Conservation (phyloP, 2,888 invertebrate genomes). For the Apocheima hispidaria region DNA sequence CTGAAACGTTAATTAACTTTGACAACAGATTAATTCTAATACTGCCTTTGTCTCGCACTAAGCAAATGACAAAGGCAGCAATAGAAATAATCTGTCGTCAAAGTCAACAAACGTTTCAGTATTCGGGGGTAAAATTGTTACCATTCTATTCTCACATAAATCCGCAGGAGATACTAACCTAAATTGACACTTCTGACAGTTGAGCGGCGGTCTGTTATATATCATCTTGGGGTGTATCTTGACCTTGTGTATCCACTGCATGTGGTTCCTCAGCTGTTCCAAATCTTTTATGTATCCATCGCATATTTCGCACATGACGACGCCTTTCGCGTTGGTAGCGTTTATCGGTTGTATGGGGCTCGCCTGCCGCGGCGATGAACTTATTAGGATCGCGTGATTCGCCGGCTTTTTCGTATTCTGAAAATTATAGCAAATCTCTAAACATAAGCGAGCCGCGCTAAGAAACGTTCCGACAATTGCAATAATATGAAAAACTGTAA, state of each 20-base stretch:
- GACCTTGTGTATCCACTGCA: conserved; percentile 99
- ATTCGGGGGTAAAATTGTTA: too few relatives aligned
- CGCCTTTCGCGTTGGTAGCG: conserved; percentile 86
- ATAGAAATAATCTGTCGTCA: too few relatives aligned
- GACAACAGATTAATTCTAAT: too few relatives aligned
- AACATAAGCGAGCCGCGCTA: too few relatives aligned
- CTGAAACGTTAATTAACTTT: too few relatives aligned
- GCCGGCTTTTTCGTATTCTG: conserved; percentile 64
- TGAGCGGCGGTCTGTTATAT: conserved; percentile 96
- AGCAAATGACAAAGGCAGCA: too few relatives aligned
- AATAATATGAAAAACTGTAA: too few relatives aligned
- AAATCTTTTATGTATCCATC: conserved; percentile 98
- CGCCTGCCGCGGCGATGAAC: conserved; percentile 90
- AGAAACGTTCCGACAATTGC: too few relatives aligned
- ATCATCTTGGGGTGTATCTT: conserved; percentile 99
- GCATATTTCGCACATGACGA: conserved; percentile 98
- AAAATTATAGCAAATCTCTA: too few relatives aligned
- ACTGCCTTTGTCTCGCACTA: too few relatives aligned
- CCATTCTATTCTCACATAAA: too few relatives aligned
- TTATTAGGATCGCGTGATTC: conserved; percentile 95
- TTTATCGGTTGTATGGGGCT: conserved; percentile 62
- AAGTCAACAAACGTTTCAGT: too few relatives aligned
- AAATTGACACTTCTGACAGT: conserved; percentile 98
- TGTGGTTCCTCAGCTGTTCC: conserved; percentile 97
- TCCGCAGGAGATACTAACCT: conserved; percentile 58